Conservation (phyloP, 2,797 vertebrate genomes). For the Myotis myotis region DNA sequence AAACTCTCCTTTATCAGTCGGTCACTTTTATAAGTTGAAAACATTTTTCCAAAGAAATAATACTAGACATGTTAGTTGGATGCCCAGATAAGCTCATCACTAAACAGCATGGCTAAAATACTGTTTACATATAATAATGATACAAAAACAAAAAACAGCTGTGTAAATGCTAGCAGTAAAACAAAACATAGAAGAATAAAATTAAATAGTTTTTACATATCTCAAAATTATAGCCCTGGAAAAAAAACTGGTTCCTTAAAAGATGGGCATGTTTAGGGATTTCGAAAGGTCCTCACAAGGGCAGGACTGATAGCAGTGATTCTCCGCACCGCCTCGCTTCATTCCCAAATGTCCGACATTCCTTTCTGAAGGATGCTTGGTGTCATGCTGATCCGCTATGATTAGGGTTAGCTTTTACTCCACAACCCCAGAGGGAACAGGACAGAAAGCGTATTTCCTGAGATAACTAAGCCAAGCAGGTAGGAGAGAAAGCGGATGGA, state of each 20-base stretch:
- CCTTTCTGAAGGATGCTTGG: background rate
- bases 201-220: slow-evolving; percentile 38
- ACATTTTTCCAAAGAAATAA: slow-evolving; percentile 19
- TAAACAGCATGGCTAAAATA: background rate
- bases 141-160: background rate
- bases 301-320: background rate
- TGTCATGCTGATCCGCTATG: background rate
- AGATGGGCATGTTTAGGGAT: background rate
- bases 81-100: background rate
- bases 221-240: background rate
- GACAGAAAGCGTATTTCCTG: background rate
- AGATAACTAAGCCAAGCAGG: background rate
- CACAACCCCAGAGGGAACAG: background rate
- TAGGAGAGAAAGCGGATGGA: background rate
- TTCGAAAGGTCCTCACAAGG: slow-evolving; percentile 10
- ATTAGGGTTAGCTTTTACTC: background rate
- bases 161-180: slow-evolving; percentile 37
- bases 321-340: background rate
- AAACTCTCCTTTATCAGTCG: background rate
- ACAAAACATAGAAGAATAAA: background rate
- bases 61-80: background rate
- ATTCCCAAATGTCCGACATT: background rate
- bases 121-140: background rate
- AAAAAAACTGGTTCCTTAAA: slow-evolving; percentile 4
- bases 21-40: background rate